Percentiles rank a stretch among this genome's conserved stretches.
These are phyloP conservation scores for Caenorhabditis parvicauda DNA, from an alignment of 2,888 invertebrate species.

Conservation along the genomic window DNA sequence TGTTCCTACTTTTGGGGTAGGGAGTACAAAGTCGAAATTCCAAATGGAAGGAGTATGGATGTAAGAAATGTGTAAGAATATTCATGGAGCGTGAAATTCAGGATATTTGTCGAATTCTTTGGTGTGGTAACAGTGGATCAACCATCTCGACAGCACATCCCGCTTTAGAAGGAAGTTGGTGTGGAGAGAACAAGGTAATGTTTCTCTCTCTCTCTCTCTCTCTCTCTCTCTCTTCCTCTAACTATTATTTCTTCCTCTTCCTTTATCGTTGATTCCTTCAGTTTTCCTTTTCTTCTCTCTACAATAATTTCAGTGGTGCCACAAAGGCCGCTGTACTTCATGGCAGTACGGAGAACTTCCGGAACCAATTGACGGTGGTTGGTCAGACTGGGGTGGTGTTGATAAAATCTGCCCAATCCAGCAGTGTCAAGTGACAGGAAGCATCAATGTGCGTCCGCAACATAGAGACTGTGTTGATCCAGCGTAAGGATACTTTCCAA, in stretches of 20 bases:
- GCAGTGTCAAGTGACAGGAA: constrained; percentile 57
- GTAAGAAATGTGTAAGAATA: constrained; percentile 15
- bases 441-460: constrained; percentile 53
- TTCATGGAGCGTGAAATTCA: constrained; percentile 13
- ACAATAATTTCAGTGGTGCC: constrained; percentile 54
- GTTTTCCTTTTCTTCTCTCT: too few relatives aligned
- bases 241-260: too few relatives aligned
- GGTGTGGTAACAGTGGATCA: constrained; percentile 62
- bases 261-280: too few relatives aligned
- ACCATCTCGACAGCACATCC: constrained; percentile 63
- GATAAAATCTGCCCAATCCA: constrained; percentile 53
- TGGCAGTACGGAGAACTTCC: constrained; percentile 43
- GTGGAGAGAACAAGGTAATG: constrained; percentile 50
- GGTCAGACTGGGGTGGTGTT: constrained; percentile 58
- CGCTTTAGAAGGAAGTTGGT: constrained; percentile 62
- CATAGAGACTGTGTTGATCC: constrained; percentile 59
- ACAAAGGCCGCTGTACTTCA: constrained; percentile 51
- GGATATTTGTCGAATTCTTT: constrained; percentile 61
- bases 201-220: not conserved
- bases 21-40: constrained; percentile 61
- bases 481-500: constrained; percentile 42
- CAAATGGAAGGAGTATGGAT: constrained; percentile 54
- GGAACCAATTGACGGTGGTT: constrained; percentile 50
- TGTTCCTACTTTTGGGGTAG: constrained; percentile 63
- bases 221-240: too few relatives aligned